Evolutionary conservation across 2,888 invertebrate genomes (phyloP), one percentile per base, ranked within the genome.

Genomic region (Osmoderma eremita): DNA sequence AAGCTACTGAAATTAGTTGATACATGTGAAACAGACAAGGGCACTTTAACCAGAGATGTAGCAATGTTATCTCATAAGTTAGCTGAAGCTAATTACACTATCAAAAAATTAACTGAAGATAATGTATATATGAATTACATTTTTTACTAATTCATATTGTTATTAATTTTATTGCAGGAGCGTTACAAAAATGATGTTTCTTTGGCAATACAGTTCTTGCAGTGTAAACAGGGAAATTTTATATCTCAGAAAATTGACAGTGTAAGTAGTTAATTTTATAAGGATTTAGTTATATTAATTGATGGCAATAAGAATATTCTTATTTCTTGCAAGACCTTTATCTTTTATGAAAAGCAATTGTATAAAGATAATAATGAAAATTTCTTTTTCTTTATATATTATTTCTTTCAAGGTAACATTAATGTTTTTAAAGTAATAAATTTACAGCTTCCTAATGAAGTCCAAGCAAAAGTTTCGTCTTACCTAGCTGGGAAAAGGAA

Each of bases 201-300:
- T 82, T 84, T 95, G 78, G 97, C 97, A 69, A 95, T 97, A 74
- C 95, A 97, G 82, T 86, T 97, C 76, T 85, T 97, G 63, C 97
- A 97, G 80, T 97, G 97, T 82, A 97, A 96, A 80, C 97, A 97
- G 73, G 93, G 94, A 72, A 94, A 94, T 83, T 97, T 96, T 85
- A 92, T 97, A 69, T 90, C 95, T 49, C 97, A 96, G 79, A 94
- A 92, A 83, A 88, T 94, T 77, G 94, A 94, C 80, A 90, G 91
- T 82, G 95, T 95, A 86, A 90, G 91, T 88, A 30, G n/a, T n/a
- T 13, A 42, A 2, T 42, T 42, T 42, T 42, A 42, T 42, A 42
- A 17, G n/a, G 42, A 15, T 15, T 42, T 42, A 42, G n/a, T 12
- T 42, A 42, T 42, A 24, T 22, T n/a, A 38, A 49, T 13, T 3